Conservation (phyloP, 2,888 invertebrate species). For the Margaritifera margaritifera region DNA sequence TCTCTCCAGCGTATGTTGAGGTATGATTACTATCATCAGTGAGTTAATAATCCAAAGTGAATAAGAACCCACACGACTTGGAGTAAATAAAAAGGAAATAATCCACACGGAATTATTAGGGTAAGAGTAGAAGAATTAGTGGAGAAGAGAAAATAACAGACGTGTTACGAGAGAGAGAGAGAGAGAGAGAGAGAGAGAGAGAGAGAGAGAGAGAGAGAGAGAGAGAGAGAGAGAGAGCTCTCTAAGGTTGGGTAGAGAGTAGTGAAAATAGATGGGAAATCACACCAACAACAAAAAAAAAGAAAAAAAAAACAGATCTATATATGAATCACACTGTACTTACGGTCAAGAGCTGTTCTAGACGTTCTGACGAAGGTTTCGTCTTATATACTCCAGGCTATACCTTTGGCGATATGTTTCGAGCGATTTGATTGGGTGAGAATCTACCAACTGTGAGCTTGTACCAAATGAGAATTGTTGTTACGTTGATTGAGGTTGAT, state of each 20-base stretch:
- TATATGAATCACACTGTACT: neutral
- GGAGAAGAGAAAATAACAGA: slow-evolving; percentile 1
- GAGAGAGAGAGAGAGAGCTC: slow-evolving; percentile 10
- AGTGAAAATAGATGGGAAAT: slow-evolving; percentile 3
- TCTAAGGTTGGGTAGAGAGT: no score
- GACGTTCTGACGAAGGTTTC: slow-evolving; percentile 4
- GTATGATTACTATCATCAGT: no score
- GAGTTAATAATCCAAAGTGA: no score
- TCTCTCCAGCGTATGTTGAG: no score
- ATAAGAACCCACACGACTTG: no score
- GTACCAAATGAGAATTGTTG: slow-evolving; percentile 7
- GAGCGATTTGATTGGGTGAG: slow-evolving; percentile 3
- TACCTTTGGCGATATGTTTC: slow-evolving; percentile 1
- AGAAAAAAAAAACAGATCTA: neutral
- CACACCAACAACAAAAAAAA: slow-evolving; percentile 5
- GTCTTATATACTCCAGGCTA: neutral
- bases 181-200: slow-evolving; percentile 22
- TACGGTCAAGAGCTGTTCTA: slow-evolving; percentile 9
- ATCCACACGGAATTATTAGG: neutral
- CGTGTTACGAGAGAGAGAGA: slow-evolving; percentile 6
- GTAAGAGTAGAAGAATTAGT: neutral
- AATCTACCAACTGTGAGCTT: slow-evolving; percentile 5
- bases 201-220: slow-evolving; percentile 16
- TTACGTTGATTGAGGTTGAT: neutral
- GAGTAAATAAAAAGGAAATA: no score